Evolutionary conservation across 2,888 invertebrate genomes (phyloP), one percentile per base, ranked within the genome.

Genomic region (Cantharis flavilabris): DNA sequence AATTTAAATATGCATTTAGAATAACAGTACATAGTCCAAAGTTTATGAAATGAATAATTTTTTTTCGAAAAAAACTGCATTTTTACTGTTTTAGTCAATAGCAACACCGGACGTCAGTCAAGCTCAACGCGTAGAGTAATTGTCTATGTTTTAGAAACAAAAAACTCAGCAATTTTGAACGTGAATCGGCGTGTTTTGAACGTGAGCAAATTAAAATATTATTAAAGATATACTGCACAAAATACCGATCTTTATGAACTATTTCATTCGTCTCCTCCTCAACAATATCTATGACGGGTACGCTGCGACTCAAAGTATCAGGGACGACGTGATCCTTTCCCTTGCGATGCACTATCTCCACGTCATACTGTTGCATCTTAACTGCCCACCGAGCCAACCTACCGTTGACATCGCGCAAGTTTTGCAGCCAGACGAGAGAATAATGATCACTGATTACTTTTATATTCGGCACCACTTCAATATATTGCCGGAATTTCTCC

Each of bases 381-480:
- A 64, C 10, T 3, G 64, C 11, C 64, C 64, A 64, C 14, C 64
- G 16, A 14, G 18, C 10, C 11, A 76, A 14, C 28, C 72, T 69
- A 14, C 76, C 72, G 9, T 11, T 10, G 11, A 75, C 76, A 13
- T 69, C 62, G 16, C 77, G 76, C 26, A 77, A 67, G 18, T 75
- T 77, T 23, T 79, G 30, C 28, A 79, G 72, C 23, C 23, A 23
- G 4, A 23, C 23, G 5, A 23, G 5, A 5, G 23, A 23, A 23
- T 23, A 23, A 5, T 78, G 76, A 72, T 72, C 73, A 1, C 76
- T 76, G 9, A 78, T 69, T 7, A 78, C 76, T 9, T 28, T 71
- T 64, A 80, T 14, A 2, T 71, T 71, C 9, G 71, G 23, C 23
- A 23, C 33, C 5, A 74, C 78, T 70, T 78, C 76, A 11, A 76